Evolutionary conservation across 2,888 invertebrate species (phyloP), one percentile per base, ranked within the genome.

Genomic region (Drosophila aldrichi): DNA sequence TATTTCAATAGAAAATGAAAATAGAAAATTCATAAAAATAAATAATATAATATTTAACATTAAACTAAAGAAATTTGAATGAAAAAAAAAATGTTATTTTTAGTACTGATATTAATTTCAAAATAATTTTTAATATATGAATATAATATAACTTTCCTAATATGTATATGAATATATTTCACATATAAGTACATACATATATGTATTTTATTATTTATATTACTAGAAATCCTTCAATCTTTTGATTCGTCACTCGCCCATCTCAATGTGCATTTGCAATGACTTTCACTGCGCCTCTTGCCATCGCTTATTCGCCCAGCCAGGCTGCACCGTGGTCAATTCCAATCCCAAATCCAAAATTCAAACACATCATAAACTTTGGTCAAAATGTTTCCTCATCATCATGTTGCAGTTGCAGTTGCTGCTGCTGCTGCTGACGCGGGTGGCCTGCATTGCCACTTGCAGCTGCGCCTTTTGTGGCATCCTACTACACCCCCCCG

Each of bases 211-310:
- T 7, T 38, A 8, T 8, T 38, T 40, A n/a, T 3, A n/a, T n/a
- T n/a, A n/a, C 8, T 1, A 40, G n/a, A 3, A n/a, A 44, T 14
- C 6, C 14, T 1, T 14, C 46, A 2, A 46, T 16, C 22, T 25
- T 3, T 18, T 18, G 2, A 22, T 12, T 12, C n/a, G 12, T 20
- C 63, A 52, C 40, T 43, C 44, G 32, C 16, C 34, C 32, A 43
- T 55, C 40, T 29, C 54, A 18, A 10, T 8, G 40, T 2, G 43
- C 56, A 43, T 43, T 43, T 18, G 46, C 48, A 41, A 40, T 65
- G 79, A 87, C 89, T 84, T 88, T 88, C 89, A 80, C 83, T 67
- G 62, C 48, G 55, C 25, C 46, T 56, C 62, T 52, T 69, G 44
- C 61, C 63, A 52, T 43, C 48, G 60, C 69, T 70, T 73, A 57